A percentile compares a stretch with the other conserved stretches of the same genome.
phyloP scores from a whole-genome alignment of 2,888 invertebrate species.

The Trichogramma dendrolimi region DNA sequence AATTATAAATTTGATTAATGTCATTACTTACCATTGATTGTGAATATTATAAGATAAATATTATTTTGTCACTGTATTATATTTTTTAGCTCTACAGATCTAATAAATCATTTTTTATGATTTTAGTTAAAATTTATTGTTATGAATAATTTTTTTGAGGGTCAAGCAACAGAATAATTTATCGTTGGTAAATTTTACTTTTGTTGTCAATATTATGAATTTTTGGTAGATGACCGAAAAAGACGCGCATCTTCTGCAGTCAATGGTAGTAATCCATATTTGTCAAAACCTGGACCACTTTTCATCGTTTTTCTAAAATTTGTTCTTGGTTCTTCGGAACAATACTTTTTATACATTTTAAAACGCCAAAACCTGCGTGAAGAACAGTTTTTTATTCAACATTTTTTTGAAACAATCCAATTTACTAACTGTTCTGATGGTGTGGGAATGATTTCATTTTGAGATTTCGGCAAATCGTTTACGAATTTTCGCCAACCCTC shows the following conservation, averaged over 20 bases:
- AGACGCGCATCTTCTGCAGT: constrained; percentile 20
- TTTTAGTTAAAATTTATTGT: constrained; percentile 3
- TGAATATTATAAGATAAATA: not conserved
- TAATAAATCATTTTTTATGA: constrained; percentile 20
- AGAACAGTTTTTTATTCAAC: no score
- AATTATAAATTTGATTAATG: constrained; percentile 58
- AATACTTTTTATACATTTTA: constrained; percentile 29
- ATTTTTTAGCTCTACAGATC: constrained; percentile 8
- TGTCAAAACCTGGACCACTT: constrained; percentile 25
- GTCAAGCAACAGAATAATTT: not conserved
- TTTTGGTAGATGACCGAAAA: constrained; percentile 9
- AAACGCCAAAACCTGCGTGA: constrained; percentile 29
- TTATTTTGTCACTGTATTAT: constrained; percentile 13
- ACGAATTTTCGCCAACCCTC: constrained; percentile 28
- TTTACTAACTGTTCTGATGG: constrained; percentile 19
- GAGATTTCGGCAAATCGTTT: constrained; percentile 19
- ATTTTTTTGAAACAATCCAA: no score
- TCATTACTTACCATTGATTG: not conserved
- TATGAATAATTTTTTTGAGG: no score
- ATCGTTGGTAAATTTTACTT: constrained; percentile 1
- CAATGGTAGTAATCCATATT: constrained; percentile 23
- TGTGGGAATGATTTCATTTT: constrained; percentile 17
- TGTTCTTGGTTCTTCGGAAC: constrained; percentile 21
- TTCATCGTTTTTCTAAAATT: constrained; percentile 28
- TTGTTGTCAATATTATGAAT: not conserved